Percentiles rank a stretch among this genome's conserved stretches.
phyloP scores from a whole-genome alignment of 2,888 invertebrate species.

The Cyclophora punctaria region DNA sequence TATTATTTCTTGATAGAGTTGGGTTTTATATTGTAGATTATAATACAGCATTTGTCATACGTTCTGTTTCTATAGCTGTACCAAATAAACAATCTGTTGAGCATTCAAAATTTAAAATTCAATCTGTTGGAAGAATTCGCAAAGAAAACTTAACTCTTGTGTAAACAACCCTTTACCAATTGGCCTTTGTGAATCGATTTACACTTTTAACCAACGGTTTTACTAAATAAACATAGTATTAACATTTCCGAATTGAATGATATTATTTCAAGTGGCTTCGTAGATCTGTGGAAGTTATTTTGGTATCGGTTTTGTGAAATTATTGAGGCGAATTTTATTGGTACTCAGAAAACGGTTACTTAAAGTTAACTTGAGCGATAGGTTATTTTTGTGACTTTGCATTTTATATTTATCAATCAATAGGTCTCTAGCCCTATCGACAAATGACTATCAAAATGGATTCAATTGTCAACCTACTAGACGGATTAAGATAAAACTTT shows the following conservation, averaged over 20 bases:
- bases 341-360: too few relatives aligned
- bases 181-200: conserved; percentile 37
- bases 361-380: too few relatives aligned
- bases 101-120: conserved; percentile 34
- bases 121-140: conserved; percentile 47
- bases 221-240: conserved; percentile 32
- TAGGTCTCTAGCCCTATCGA: too few relatives aligned
- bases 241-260: conserved; percentile 4
- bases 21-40: conserved; percentile 4
- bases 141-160: conserved; percentile 35
- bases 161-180: conserved; percentile 55
- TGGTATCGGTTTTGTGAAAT: too few relatives aligned
- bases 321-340: too few relatives aligned
- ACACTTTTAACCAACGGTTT: conserved; percentile 24
- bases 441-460: too few relatives aligned
- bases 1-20: conserved; percentile 17
- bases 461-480: too few relatives aligned
- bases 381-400: too few relatives aligned
- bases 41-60: conserved; percentile 18
- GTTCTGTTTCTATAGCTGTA: conserved; percentile 57
- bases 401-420: too few relatives aligned
- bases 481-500: too few relatives aligned
- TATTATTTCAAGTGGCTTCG: conserved; percentile 15
- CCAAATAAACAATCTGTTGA: conserved; percentile 53
- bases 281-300: too few relatives aligned